Evolutionary conservation across 1,140 invertebrate genomes (phyloP).

Genomic region (Dinoponera quadriceps): DNA sequence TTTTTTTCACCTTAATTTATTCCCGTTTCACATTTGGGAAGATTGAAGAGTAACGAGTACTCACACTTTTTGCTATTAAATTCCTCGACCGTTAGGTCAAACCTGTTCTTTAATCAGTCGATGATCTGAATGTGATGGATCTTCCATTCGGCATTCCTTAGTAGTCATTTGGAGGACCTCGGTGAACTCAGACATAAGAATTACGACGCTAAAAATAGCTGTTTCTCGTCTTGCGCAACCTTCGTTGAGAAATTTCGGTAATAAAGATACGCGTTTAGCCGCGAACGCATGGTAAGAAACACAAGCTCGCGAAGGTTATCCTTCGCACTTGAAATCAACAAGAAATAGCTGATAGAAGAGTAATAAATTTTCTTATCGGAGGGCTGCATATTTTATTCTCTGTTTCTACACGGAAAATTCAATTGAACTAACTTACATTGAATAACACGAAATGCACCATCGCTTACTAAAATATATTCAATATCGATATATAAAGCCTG

Average conservation of each 20-base stretch:
- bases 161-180: too few species aligned
- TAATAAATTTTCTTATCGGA: not conserved
- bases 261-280: not conserved
- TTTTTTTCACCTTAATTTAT: too few species aligned
- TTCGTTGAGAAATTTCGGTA: not conserved
- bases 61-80: too few species aligned
- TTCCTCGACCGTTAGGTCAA: too few species aligned
- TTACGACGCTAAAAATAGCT: not conserved
- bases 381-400: not conserved
- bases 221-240: not conserved
- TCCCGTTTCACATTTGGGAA: too few species aligned
- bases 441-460: not conserved
- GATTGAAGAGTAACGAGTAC: too few species aligned
- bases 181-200: not conserved
- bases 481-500: not conserved
- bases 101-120: too few species aligned
- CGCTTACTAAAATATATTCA: not conserved
- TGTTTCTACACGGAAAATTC: not conserved
- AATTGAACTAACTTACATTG: not conserved
- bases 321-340: not conserved
- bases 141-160: too few species aligned
- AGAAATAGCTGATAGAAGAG: not conserved
- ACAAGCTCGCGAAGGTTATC: not conserved
- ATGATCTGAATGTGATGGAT: too few species aligned
- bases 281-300: constrained; percentile 7